Conservation (phyloP, 2,113 vertebrate genomes). For the Noctilio leporinus region DNA sequence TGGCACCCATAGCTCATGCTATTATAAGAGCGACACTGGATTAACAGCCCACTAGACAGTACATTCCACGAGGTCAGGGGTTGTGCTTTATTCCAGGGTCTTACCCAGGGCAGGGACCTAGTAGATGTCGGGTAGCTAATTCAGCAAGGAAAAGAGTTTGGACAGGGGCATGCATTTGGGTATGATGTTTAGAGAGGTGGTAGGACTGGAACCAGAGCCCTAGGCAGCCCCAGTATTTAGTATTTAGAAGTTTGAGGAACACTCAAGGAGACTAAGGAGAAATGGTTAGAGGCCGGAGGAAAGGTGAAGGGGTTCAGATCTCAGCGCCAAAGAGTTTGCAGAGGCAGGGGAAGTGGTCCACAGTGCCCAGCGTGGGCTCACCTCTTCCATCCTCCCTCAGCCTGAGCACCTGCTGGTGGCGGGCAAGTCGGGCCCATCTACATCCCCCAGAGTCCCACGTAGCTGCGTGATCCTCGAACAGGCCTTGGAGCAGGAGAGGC, state of each 20-base stretch:
- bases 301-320: neutral
- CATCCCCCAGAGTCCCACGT: neutral
- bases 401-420: neutral
- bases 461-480: neutral
- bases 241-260: neutral
- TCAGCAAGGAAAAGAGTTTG: neutral
- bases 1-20: neutral
- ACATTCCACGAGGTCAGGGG: neutral
- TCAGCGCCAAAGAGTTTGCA: neutral
- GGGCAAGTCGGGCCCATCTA: neutral
- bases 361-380: neutral
- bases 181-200: neutral
- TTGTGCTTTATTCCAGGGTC: neutral
- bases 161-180: neutral
- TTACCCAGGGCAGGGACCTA: neutral
- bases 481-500: neutral
- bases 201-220: neutral
- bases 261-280: neutral
- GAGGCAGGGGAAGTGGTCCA: neutral
- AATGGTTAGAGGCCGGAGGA: neutral
- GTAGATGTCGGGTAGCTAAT: neutral
- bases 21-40: neutral
- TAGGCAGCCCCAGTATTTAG: neutral
- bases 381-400: neutral
- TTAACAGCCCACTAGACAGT: neutral